Percentiles rank a stretch among this genome's conserved stretches.
Evolutionary conservation across 2,888 invertebrate genomes (phyloP).

Genomic region (Iselma pallidipennis): DNA sequence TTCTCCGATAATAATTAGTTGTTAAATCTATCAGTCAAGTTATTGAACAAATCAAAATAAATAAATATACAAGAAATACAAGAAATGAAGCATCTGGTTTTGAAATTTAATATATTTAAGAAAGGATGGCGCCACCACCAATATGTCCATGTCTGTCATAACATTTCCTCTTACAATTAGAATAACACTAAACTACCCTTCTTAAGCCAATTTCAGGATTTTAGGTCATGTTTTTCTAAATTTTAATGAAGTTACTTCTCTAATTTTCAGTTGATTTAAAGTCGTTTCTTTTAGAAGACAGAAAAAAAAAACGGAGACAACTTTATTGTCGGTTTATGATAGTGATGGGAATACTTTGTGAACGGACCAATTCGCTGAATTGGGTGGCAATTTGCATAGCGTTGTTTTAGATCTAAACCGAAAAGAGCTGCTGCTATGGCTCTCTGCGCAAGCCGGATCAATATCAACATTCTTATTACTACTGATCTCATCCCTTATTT

Average conservation of each 20-base stretch:
- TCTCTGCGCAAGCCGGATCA: conserved; percentile 51
- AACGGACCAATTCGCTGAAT: conserved; percentile 50
- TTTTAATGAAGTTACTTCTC: too few relatives aligned
- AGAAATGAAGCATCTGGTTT: conserved; percentile 3
- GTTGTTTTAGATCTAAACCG: conserved; percentile 42
- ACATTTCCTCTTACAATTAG: conserved; percentile 30
- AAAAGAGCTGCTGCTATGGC: conserved; percentile 42
- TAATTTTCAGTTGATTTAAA: too few relatives aligned
- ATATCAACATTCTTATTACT: conserved; percentile 45
- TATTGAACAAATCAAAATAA: not conserved
- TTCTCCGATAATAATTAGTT: conserved; percentile 3
- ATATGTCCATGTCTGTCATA: conserved; percentile 36
- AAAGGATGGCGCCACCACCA: conserved; percentile 32
- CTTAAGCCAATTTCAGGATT: not conserved
- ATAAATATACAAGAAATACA: not conserved
- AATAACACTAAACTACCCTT: too few relatives aligned
- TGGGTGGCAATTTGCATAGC: conserved; percentile 55
- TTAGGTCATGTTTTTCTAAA: not conserved
- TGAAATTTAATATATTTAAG: conserved; percentile 26
- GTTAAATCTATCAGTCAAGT: not conserved
- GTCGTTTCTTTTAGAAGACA: too few relatives aligned
- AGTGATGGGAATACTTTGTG: conserved; percentile 30
- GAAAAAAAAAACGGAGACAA: too few relatives aligned
- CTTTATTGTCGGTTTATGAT: conserved; percentile 4
- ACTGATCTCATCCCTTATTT: conserved; percentile 28